Conservation (phyloP, 2,113 vertebrate species). For the Mohoua ochrocephala region DNA sequence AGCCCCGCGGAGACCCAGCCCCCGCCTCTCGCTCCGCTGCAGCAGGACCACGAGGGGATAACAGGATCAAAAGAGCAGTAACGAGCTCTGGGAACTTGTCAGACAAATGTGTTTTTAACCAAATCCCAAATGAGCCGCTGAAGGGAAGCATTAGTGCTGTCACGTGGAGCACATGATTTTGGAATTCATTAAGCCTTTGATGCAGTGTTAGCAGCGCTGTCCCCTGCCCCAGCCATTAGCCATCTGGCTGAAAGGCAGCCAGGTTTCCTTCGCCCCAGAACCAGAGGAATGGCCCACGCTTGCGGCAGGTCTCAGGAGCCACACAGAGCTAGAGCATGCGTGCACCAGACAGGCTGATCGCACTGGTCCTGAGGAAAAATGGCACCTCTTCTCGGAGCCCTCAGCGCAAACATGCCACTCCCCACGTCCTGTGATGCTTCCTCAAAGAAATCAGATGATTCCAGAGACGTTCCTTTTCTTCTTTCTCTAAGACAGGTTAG, state of each 20-base stretch:
- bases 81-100: slow-evolving; percentile 32
- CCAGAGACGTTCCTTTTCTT: not conserved
- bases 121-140: not conserved
- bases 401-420: not conserved
- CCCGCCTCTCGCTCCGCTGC: fast-evolving
- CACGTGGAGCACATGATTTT: slow-evolving; percentile 62
- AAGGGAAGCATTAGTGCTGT: slow-evolving; percentile 49
- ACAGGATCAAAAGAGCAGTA: slow-evolving; percentile 30
- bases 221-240: slow-evolving; percentile 4
- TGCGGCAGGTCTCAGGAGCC: not conserved
- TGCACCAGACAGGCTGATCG: not conserved
- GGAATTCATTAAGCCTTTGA: slow-evolving; percentile 62
- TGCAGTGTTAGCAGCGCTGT: not conserved
- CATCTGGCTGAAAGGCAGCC: slow-evolving; percentile 10
- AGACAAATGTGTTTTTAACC: slow-evolving; percentile 37
- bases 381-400: not conserved
- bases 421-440: fast-evolving
- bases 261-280: not conserved
- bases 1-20: fast-evolving
- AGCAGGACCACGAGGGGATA: not conserved
- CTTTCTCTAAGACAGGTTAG: not conserved
- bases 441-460: not conserved
- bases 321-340: not conserved
- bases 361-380: not conserved
- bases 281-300: not conserved